A percentile compares a stretch with the other conserved stretches of the same genome.
Evolutionary conservation across 2,797 vertebrate species (phyloP).

Genomic region (Bradypodion ventrale): DNA sequence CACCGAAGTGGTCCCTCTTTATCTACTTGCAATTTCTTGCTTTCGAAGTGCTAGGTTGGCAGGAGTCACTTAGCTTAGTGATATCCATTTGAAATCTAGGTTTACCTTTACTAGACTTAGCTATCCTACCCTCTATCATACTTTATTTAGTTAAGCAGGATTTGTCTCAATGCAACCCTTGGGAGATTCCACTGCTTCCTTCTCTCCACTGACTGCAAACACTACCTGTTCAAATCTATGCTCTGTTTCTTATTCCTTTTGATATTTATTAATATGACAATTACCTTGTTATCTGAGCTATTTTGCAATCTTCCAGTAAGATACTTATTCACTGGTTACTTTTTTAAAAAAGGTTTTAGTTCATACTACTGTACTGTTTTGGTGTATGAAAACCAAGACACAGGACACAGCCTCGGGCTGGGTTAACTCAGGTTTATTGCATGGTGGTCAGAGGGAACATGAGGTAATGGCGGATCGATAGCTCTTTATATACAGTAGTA

Average conservation of each 20-base stretch:
- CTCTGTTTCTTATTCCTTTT: background rate
- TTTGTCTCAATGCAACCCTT: background rate
- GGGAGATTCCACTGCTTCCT: background rate
- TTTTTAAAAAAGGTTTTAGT: background rate
- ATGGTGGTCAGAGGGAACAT: too few relatives aligned
- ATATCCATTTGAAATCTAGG: background rate
- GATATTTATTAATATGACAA: background rate
- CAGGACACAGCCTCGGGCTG: too few relatives aligned
- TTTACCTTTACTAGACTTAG: background rate
- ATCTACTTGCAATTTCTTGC: too few relatives aligned
- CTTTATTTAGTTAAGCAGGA: background rate
- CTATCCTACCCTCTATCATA: background rate
- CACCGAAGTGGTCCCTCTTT: too few relatives aligned
- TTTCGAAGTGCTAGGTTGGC: too few relatives aligned
- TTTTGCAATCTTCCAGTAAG: background rate
- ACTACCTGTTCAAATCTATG: background rate
- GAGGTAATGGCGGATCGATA: too few relatives aligned
- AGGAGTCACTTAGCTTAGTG: too few relatives aligned
- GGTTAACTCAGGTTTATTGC: too few relatives aligned
- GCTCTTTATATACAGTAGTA: too few relatives aligned
- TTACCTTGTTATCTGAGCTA: background rate
- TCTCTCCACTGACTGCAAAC: constrained; percentile 13
- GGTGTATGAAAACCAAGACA: too few relatives aligned
- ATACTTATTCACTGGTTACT: background rate
- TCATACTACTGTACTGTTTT: background rate